Evolutionary conservation across 2,888 invertebrate genomes (phyloP), one percentile per base, ranked within the genome.

Genomic region (Melikaiella ostensackeni): DNA sequence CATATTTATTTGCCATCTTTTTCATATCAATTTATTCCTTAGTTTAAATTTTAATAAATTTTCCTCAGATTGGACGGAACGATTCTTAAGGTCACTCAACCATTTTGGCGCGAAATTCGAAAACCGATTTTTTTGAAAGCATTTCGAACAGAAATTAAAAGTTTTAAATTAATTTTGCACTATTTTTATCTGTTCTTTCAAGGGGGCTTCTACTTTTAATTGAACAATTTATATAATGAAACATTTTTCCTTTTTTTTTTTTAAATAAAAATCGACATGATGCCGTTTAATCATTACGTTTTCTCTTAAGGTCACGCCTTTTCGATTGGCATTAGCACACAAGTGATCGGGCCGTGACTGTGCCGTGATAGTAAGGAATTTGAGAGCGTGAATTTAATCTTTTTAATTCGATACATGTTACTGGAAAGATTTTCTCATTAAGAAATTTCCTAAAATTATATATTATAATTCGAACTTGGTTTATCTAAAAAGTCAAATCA

Each of bases 331-430:
- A 81, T 77, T 73, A 77, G 16, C 76, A 55, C 75, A 75, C 38
- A 35, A 77, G 64, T 77, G 78, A 77, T 64, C 30, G 27, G n/a
- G 42, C 33, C 77, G 76, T 77, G 77, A 80, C 66, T 63, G 59
- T 59, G 27, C 74, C 78, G 76, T 78, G 75, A 78, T 78, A 77
- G 74, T 75, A 70, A n/a, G 63, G 63, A 38, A 75, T 74, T 66
- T n/a, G 61, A 19, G 33, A 77, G 33, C 27, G 75, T 57, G 33
- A 50, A 30, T 27, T 30, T 19, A 46, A 66, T 66, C 42, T 30
- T 66, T 66, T 66, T 66, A 46, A 66, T 30, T 66, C 24, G 13
- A 19, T 19, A 42, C n/a, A 16, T n/a, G 46, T 19, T 13, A 27
- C 4, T 24, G 24, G 24, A 57, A 24, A 24, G 13, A 24, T 57